phyloP scores from a whole-genome alignment of 2,888 invertebrate genomes.

The Latheticus oryzae region DNA sequence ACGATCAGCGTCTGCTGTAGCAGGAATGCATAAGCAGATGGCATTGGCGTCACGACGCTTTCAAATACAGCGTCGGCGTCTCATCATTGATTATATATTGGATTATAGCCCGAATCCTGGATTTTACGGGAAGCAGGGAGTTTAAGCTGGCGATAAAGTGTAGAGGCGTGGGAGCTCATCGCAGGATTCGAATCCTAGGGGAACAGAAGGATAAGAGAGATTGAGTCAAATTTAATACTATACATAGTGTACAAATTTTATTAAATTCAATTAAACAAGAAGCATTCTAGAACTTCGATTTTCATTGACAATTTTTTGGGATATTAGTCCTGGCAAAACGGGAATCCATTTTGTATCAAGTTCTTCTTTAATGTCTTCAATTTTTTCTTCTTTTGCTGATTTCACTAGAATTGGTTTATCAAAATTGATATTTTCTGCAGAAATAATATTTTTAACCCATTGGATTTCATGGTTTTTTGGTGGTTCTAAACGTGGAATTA shows the following conservation, averaged over 20 bases:
- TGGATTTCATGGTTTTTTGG: constrained; percentile 7
- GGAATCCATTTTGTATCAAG: constrained; percentile 28
- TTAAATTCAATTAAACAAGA: background rate
- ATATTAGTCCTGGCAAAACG: constrained; percentile 27
- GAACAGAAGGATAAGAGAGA: constrained; percentile 41
- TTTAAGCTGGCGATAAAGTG: constrained; percentile 38
- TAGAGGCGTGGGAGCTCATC: constrained; percentile 57
- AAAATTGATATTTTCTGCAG: too few relatives aligned
- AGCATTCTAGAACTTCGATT: background rate
- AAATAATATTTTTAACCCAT: constrained; percentile 26
- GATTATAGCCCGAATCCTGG: too few relatives aligned
- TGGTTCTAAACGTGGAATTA: constrained; percentile 1
- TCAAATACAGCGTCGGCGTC: constrained; percentile 44
- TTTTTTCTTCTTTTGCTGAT: too few relatives aligned
- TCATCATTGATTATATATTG: too few relatives aligned
- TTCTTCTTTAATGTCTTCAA: background rate
- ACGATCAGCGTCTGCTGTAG: constrained; percentile 51
- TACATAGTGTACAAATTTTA: too few relatives aligned
- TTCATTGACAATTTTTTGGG: constrained; percentile 23
- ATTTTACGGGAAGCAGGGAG: constrained; percentile 40
- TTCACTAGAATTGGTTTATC: too few relatives aligned
- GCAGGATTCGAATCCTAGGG: constrained; percentile 55
- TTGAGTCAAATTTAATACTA: background rate
- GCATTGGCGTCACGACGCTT: constrained; percentile 53
- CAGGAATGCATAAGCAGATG: constrained; percentile 51